Conservation (phyloP, 2,888 invertebrate genomes). For the Mesochorus sp. region DNA sequence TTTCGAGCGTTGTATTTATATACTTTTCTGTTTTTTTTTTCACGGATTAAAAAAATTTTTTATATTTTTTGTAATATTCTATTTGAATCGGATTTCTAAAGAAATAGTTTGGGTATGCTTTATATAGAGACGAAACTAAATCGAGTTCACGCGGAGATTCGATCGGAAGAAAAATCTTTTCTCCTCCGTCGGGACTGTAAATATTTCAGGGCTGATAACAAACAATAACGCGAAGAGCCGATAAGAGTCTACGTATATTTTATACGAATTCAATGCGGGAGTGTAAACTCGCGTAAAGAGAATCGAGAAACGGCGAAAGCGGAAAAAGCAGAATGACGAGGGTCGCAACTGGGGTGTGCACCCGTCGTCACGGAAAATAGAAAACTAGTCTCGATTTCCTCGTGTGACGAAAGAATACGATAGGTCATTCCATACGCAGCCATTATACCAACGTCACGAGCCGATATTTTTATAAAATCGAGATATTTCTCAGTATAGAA, state of each 20-base stretch:
- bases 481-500: too few species aligned
- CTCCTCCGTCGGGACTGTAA: constrained; percentile 64
- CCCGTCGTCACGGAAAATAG: constrained; percentile 53
- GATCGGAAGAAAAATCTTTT: constrained; percentile 42
- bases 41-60: background rate
- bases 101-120: constrained; percentile 8
- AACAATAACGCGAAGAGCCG: constrained; percentile 71
- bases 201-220: constrained; percentile 72
- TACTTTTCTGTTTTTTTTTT: background rate
- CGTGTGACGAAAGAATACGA: constrained; percentile 66
- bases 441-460: background rate
- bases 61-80: too few species aligned
- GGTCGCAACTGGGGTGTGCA: constrained; percentile 56
- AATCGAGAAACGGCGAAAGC: constrained; percentile 41
- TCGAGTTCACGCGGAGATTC: constrained; percentile 58
- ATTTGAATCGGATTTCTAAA: too few species aligned
- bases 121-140: constrained; percentile 26
- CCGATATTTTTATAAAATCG: constrained; percentile 5
- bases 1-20: background rate
- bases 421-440: constrained; percentile 34
- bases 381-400: constrained; percentile 61
- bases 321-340: constrained; percentile 65
- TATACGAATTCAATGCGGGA: constrained; percentile 42
- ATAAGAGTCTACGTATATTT: constrained; percentile 63
- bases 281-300: background rate